phyloP scores from a whole-genome alignment of 2,888 invertebrate species.

The Strigamia maritima region DNA sequence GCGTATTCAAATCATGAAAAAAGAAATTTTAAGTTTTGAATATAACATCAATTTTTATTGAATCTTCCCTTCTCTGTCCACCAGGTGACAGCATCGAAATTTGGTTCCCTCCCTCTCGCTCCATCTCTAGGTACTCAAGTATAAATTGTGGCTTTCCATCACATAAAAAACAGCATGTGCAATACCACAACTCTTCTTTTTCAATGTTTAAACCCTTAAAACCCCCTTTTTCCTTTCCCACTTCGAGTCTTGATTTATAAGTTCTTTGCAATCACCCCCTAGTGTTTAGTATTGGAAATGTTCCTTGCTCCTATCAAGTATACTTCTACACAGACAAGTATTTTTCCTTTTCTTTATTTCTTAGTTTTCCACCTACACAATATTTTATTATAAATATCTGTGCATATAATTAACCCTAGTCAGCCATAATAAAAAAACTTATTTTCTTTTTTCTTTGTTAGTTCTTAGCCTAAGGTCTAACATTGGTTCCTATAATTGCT shows the following conservation, averaged over 20 bases:
- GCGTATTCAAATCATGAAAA: too few species aligned
- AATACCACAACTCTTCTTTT: slow-evolving; percentile 21
- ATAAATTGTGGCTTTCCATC: slow-evolving; percentile 27
- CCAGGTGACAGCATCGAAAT: background rate
- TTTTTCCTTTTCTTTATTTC: background rate
- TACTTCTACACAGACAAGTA: background rate
- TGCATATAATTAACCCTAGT: background rate
- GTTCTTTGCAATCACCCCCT: background rate
- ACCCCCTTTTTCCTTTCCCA: background rate
- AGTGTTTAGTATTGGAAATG: slow-evolving; percentile 18
- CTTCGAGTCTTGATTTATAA: slow-evolving; percentile 1
- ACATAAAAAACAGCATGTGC: slow-evolving; percentile 26
- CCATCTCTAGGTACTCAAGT: slow-evolving; percentile 1
- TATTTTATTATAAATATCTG: background rate
- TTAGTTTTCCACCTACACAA: background rate
- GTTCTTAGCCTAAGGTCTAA: background rate
- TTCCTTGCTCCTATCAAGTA: background rate
- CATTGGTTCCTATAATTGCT: background rate
- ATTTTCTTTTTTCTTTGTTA: background rate
- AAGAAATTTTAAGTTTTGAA: background rate
- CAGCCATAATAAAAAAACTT: background rate
- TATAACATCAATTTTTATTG: background rate
- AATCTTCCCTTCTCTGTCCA: background rate
- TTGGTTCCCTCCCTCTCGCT: background rate
- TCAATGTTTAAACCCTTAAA: slow-evolving; percentile 12